Evolutionary conservation across 2,113 vertebrate species (phyloP), one percentile per base, ranked within the genome.

Genomic region (Stigmatopora argus): DNA sequence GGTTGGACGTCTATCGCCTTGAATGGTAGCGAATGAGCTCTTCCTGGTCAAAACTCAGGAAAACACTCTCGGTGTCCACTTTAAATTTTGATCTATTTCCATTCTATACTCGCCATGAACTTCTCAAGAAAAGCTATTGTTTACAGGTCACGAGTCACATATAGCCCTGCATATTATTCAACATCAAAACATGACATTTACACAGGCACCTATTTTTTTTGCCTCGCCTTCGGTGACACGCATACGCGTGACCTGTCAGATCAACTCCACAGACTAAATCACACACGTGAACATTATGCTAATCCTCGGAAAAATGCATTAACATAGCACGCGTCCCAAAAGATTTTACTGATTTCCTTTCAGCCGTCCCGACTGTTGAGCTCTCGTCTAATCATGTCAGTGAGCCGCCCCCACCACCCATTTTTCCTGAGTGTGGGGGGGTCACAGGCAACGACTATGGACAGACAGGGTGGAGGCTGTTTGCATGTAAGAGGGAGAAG

Each of bases 311-410:
- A 48, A 70, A 35, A 18, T 17, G 58, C 57, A 41, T 44, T 44
- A 61, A 21, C 59, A 45, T 19, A 45, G 60, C 23, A 52, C 38
- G 49, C 59, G 66, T 61, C 56, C 38, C 41, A 55, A 68, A 64
- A 77, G 62, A 56, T 55, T 21, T 17, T 51, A 15, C 55, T 13
- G 15, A 58, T 64, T 70, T 67, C 72, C 65, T 57, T 69, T 77
- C 75, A 78, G 82, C 77, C 75, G 80, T 63, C 34, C 64, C 77
- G 73, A 73, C 73, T 61, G 68, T 26, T 61, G 75, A 80, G 71
- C 80, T 83, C 85, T 83, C 83, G 70, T 75, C 65, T 64, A 75
- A 81, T 87, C 81, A 78, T 83, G 75, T 78, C 70, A 80, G 75
- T 7, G 64, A 83, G 77, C 71, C 79, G 68, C 68, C 75, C 71